Evolutionary conservation across 2,113 vertebrate genomes (phyloP).

Genomic region (Hepsetus odoe): DNA sequence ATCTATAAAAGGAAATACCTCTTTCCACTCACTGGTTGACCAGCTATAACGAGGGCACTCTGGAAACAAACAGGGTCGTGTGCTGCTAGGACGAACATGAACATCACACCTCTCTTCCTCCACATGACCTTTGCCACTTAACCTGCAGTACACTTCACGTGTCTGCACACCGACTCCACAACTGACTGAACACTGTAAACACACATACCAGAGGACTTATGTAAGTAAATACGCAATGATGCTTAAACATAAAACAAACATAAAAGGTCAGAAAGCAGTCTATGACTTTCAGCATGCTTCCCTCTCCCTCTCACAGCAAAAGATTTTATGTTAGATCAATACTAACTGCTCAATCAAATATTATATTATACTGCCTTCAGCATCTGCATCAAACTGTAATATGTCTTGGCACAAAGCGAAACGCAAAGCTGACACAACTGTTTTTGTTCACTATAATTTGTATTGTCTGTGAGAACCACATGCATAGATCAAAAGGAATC

Average conservation of each 20-base stretch:
- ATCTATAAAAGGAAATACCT: conserved; percentile 58
- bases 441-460: conserved; percentile 4
- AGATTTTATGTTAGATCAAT: not conserved
- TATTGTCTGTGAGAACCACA: not conserved
- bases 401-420: not conserved
- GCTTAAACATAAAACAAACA: conserved; percentile 37
- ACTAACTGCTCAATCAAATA: conserved; percentile 11
- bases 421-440: not conserved
- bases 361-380: conserved; percentile 1
- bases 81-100: conserved; percentile 57
- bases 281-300: not conserved
- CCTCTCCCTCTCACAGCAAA: not conserved
- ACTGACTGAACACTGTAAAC: conserved; percentile 85
- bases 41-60: conserved; percentile 78
- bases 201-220: conserved; percentile 9
- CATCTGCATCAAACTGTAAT: conserved; percentile 8
- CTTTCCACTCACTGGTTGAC: conserved; percentile 76
- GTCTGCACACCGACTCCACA: conserved; percentile 84
- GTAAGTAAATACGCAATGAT: conserved; percentile 1
- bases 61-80: conserved; percentile 71
- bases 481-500: not conserved
- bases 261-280: not conserved
- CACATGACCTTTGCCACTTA: conserved; percentile 76
- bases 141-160: conserved; percentile 83
- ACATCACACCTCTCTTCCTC: conserved; percentile 71